Evolutionary conservation across 2,888 invertebrate genomes (phyloP).

Genomic region (Loripinus fragilis): DNA sequence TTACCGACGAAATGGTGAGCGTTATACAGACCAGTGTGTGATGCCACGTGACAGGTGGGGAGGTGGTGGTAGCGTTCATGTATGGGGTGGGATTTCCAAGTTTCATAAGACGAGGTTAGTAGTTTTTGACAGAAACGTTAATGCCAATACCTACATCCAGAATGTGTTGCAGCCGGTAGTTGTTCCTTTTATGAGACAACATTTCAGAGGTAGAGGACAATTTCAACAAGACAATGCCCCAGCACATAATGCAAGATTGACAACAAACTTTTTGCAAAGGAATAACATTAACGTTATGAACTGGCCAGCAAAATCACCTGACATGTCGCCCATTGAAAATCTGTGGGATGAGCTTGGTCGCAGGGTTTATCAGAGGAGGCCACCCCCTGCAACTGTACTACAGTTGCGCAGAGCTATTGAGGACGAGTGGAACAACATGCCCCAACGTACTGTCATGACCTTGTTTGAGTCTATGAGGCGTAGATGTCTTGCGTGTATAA

Average conservation of each 20-base stretch:
- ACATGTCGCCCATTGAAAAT: neutral
- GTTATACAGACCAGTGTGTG: neutral
- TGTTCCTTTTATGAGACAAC: neutral
- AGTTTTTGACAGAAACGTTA: neutral
- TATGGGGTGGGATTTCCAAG: neutral
- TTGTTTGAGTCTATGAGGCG: neutral
- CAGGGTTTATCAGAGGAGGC: neutral
- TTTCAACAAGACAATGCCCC: neutral
- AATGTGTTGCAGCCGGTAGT: neutral
- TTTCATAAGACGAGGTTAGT: neutral
- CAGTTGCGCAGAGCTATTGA: neutral
- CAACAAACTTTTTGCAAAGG: neutral
- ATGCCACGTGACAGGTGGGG: neutral
- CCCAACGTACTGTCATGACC: neutral
- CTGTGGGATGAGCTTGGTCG: neutral
- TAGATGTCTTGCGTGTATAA: neutral
- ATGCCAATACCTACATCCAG: neutral
- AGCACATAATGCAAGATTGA: neutral
- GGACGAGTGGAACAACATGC: neutral
- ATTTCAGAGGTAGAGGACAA: neutral
- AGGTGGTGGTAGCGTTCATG: neutral
- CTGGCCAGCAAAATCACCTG: neutral
- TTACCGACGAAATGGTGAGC: neutral
- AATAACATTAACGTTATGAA: neutral
- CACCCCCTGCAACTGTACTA: neutral